Base-by-base conservation (phyloP, 2,888 invertebrate genomes). In the Notodonta ziczac region DNA sequence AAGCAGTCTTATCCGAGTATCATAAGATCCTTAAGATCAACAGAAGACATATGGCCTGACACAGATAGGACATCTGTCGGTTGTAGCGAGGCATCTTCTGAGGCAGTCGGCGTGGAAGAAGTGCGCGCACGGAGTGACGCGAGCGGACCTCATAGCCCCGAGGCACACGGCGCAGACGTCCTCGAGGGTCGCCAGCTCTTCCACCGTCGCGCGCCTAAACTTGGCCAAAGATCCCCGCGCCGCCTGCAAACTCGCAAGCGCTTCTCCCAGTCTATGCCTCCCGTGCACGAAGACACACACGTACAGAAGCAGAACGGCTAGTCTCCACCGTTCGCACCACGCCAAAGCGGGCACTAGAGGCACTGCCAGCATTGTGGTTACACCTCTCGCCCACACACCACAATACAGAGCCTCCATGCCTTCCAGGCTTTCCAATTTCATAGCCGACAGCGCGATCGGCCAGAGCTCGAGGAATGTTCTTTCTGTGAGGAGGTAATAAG, bases 121-220 rank as follows among this genome's bases (percentile, higher is more conserved):
- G 82, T 97, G 97, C 57, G 96, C 96, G 80, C 97, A 97, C 0
- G 97, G 97, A 0, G 97, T 97, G 10, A 97, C 95, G 50, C 97
- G 93, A 0, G 97, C 97, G 8, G 95, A 94, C 58, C 90, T 90
- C 97, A 97, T 96, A 1, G 90, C 82, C 66, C 95, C 96, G 48
- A 97, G 91, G 77, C 97, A 97, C 5, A 97, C 96, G 0, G 97
- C 96, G 82, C 97, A 97, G 0, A 97, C 96, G 74, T 97, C 97
- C 75, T 97, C 97, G 63, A 96, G 94, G 53, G 94, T 94, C 12
- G 94, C 91, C 50, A 97, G 93, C 78, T 97, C 97, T 10, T 95
- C 95, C 0, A 82, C 62, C 4, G 96, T 95, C 32, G 97, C 97
- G 10, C 94, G 91, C 52, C 96, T 88, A 74, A 96, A 96, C 74